Evolutionary conservation across 2,797 vertebrate species (phyloP), one percentile per base, ranked within the genome.

Genomic region (Micrastur ruficollis): DNA sequence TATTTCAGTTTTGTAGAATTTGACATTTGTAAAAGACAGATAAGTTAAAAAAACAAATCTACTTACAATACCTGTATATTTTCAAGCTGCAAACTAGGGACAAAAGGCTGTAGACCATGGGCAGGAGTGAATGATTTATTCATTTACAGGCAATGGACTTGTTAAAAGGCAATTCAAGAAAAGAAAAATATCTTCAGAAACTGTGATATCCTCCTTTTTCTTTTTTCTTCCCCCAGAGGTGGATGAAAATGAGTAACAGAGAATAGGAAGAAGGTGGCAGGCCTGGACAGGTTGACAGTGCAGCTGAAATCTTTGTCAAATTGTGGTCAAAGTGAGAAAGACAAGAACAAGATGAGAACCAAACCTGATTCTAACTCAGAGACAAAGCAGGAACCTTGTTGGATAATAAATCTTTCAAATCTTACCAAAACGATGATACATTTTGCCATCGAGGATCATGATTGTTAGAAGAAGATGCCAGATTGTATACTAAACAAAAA

Each of bases 91-190:
- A 62, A 74, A 56, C 7, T 70, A 44, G 22, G 42, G 36, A 58
- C 15, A 44, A 84, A 80, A 80, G n/a, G 3, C 27, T 63, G 15
- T 26, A 80, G 15, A 73, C 5, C 1, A 0, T 0, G 0, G 40
- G 11, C 25, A 85, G 18, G 31, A 56, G 16, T 52, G n/a, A 78
- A 70, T 56, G 25, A n/a, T 23, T 66, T 66, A n/a, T 32, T 56
- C 8, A 62, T 44, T 79, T 15, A 23, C 23, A 27, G 26, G 6
- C 11, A 44, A 49, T 8, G 20, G 40, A 66, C 21, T 74, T 20
- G 2, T 53, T 79, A 75, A 58, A 29, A 40, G 9, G 19, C 11
- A 27, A 31, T 70, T 62, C 17, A 89, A 89, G 56, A 67, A 82
- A 62, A 66, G 11, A 82, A 74, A 62, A 67, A 66, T 81, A 12